Percentiles rank a stretch among this genome's conserved stretches.
phyloP scores from a whole-genome alignment of 23 tunicate genomes.

The Trididemnum nubilum region DNA sequence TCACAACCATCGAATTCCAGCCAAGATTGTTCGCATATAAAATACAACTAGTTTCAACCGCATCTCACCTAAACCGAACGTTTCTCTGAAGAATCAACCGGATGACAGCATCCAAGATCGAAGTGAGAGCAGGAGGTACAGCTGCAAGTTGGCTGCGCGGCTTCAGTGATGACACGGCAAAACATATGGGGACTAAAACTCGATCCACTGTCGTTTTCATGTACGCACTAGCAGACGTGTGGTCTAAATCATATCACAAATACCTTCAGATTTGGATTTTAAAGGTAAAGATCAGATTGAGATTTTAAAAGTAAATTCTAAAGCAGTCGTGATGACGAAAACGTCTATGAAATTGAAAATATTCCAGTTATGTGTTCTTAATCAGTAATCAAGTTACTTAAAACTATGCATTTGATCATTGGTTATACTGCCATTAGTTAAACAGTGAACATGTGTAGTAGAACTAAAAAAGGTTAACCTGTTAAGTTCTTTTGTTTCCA shows the following conservation, averaged over 20 bases:
- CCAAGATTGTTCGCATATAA: too few relatives aligned
- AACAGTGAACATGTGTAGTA: too few relatives aligned
- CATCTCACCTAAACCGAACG: slow-evolving; percentile 59
- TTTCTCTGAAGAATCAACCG: slow-evolving; percentile 42
- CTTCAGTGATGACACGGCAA: slow-evolving; percentile 53
- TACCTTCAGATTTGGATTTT: too few relatives aligned
- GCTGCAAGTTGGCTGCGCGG: slow-evolving; percentile 69
- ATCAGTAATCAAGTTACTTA: too few relatives aligned
- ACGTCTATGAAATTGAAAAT: background rate
- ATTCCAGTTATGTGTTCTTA: too few relatives aligned
- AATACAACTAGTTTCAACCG: too few relatives aligned
- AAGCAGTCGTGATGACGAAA: background rate
- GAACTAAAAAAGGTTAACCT: too few relatives aligned
- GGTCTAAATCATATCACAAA: slow-evolving; percentile 34
- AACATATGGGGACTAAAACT: slow-evolving; percentile 47
- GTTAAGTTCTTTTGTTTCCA: slow-evolving; percentile 79
- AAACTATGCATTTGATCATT: too few relatives aligned
- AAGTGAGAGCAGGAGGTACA: slow-evolving; percentile 55
- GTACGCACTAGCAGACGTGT: slow-evolving; percentile 45
- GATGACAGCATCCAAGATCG: slow-evolving; percentile 55
- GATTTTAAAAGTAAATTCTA: too few relatives aligned
- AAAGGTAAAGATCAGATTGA: too few relatives aligned
- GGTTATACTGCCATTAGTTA: too few relatives aligned
- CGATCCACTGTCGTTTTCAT: slow-evolving; percentile 32
- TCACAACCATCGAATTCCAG: too few relatives aligned